These are phyloP conservation scores for Tenthredo livida DNA, from an alignment of 2,888 invertebrate genomes.

Conservation along the genomic window DNA sequence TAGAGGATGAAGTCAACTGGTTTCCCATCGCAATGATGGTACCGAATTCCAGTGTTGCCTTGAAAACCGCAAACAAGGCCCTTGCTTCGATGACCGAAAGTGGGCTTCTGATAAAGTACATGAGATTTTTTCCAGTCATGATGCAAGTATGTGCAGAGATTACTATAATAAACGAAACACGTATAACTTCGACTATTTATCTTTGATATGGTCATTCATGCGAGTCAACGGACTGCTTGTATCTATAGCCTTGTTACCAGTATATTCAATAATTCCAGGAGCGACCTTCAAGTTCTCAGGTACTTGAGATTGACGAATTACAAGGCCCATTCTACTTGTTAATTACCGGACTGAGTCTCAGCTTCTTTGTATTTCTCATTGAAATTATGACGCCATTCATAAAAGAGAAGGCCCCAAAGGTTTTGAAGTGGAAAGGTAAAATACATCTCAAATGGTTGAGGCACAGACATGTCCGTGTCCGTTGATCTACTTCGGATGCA, in stretches of 20 bases:
- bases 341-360: conserved; percentile 13
- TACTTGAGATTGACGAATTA: not conserved
- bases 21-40: not conserved
- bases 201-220: not conserved
- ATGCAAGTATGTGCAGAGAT: not conserved
- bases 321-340: not conserved
- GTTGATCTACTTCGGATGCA: conserved; percentile 3
- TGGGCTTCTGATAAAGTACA: not conserved
- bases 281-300: not conserved
- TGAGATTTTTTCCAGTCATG: not conserved
- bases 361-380: conserved; percentile 1
- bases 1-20: not conserved
- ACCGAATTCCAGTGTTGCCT: conserved; percentile 5
- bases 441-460: not conserved
- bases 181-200: not conserved
- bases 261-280: not conserved
- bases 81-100: not conserved
- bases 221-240: not conserved
- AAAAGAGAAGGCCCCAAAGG: not conserved
- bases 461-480: not conserved
- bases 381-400: not conserved
- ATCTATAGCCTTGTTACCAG: not conserved
- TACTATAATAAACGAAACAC: not conserved
- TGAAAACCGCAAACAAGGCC: not conserved
- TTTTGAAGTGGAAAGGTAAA: not conserved